A percentile compares a stretch with the other conserved stretches of the same genome.
Evolutionary conservation across 2,797 vertebrate genomes (phyloP).

Genomic region (Rhinella marina): DNA sequence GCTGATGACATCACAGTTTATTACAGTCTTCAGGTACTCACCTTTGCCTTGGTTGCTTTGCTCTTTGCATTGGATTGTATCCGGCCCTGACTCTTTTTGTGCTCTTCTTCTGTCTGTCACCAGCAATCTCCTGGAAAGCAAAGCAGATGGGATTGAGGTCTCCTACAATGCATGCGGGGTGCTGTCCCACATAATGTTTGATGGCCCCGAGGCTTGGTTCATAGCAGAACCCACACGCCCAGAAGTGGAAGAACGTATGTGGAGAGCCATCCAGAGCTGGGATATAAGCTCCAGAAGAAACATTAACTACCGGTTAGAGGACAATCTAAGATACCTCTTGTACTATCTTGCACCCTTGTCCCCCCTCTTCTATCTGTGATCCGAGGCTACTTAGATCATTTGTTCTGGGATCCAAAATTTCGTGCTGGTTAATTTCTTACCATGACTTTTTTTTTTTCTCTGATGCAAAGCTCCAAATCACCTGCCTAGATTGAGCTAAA

Average conservation of each 20-base stretch:
- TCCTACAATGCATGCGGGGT: conserved; percentile 98
- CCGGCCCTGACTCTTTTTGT: neutral
- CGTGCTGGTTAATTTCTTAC: too few species aligned
- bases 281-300: conserved; percentile 95
- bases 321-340: neutral
- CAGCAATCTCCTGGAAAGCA: conserved; percentile 94
- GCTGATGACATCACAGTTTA: conserved; percentile 94
- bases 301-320: conserved; percentile 92
- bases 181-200: conserved; percentile 98
- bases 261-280: conserved; percentile 96
- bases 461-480: too few species aligned
- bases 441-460: too few species aligned
- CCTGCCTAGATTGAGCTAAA: too few species aligned
- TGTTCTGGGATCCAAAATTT: too few species aligned
- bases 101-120: neutral
- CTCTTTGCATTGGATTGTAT: neutral
- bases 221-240: conserved; percentile 87
- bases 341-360: neutral
- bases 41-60: neutral
- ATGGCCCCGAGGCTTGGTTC: conserved; percentile 89
- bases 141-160: conserved; percentile 96
- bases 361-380: neutral
- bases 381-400: too few species aligned
- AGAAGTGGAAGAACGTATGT: conserved; percentile 92
- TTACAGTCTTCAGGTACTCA: conserved; percentile 91